A percentile compares a stretch with the other conserved stretches of the same genome.
These are phyloP conservation scores for Eremobia ochroleuca DNA, from an alignment of 2,888 invertebrate genomes.

Conservation along the genomic window DNA sequence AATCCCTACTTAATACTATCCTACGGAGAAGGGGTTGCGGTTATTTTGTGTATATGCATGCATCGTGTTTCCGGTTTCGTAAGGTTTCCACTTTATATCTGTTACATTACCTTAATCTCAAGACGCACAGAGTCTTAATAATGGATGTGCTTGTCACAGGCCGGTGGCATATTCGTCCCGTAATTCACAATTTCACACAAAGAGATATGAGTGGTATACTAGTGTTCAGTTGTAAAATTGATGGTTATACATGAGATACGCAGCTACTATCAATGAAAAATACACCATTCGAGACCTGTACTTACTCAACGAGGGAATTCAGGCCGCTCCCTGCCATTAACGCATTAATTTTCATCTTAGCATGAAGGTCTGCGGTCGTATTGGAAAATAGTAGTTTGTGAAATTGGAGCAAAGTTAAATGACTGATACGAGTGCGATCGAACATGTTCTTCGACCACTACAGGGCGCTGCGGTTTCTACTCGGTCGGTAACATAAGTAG, in stretches of 20 bases:
- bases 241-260: constrained; percentile 54
- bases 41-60: constrained; percentile 50
- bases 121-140: constrained; percentile 48
- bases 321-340: constrained; percentile 61
- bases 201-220: constrained; percentile 58
- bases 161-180: constrained; percentile 49
- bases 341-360: constrained; percentile 75
- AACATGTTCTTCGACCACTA: constrained; percentile 82
- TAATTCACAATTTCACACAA: constrained; percentile 55
- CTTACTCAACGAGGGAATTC: constrained; percentile 65
- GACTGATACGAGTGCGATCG: constrained; percentile 78
- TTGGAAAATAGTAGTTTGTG: constrained; percentile 73
- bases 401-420: constrained; percentile 84
- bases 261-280: constrained; percentile 65
- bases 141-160: constrained; percentile 50
- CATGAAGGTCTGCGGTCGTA: constrained; percentile 68
- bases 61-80: constrained; percentile 51
- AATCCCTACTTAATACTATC: constrained; percentile 64
- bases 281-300: constrained; percentile 56
- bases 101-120: constrained; percentile 57
- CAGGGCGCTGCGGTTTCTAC: constrained; percentile 85
- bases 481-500: constrained; percentile 84
- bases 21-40: constrained; percentile 57
- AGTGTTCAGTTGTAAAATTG: constrained; percentile 61
- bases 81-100: constrained; percentile 58